Percentiles rank a stretch among this genome's conserved stretches.
Evolutionary conservation across 2,113 vertebrate species (phyloP).

Genomic region (Bufo bufo): DNA sequence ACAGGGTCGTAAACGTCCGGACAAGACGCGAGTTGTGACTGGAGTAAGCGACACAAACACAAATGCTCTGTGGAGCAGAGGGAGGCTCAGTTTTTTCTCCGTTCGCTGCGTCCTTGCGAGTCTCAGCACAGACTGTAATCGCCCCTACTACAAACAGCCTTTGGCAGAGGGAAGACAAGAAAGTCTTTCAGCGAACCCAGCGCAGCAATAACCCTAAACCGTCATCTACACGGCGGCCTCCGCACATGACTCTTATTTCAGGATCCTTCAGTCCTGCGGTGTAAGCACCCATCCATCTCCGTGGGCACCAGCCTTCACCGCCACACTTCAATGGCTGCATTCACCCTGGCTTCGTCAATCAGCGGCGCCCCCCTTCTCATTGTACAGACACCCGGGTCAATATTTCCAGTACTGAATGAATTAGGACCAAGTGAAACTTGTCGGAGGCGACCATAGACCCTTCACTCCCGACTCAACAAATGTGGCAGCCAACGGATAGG

Average conservation of each 20-base stretch:
- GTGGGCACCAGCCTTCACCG: neutral
- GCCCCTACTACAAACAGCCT: constrained; percentile 32
- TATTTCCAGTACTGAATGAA: neutral
- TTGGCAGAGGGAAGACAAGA: constrained; percentile 35
- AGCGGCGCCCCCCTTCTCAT: neutral
- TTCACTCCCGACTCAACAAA: no score
- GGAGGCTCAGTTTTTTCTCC: neutral
- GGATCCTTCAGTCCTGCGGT: neutral
- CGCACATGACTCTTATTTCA: constrained; percentile 17
- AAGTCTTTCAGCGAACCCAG: constrained; percentile 14
- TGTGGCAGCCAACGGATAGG: neutral
- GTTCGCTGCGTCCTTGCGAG: constrained; percentile 29
- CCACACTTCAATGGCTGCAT: neutral
- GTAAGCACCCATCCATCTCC: neutral
- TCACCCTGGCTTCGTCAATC: neutral
- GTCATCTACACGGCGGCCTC: neutral
- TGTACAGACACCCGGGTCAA: neutral
- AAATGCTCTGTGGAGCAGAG: neutral
- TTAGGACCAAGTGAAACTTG: neutral
- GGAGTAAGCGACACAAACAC: neutral
- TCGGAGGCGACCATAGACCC: neutral
- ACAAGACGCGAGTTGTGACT: neutral
- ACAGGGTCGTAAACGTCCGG: neutral
- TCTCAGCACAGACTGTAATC: constrained; percentile 44
- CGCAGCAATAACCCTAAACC: neutral